A percentile compares a stretch with the other conserved stretches of the same genome.
These are phyloP conservation scores for Crocidura indochinensis DNA, from an alignment of 2,797 vertebrate species.

Conservation along the genomic window DNA sequence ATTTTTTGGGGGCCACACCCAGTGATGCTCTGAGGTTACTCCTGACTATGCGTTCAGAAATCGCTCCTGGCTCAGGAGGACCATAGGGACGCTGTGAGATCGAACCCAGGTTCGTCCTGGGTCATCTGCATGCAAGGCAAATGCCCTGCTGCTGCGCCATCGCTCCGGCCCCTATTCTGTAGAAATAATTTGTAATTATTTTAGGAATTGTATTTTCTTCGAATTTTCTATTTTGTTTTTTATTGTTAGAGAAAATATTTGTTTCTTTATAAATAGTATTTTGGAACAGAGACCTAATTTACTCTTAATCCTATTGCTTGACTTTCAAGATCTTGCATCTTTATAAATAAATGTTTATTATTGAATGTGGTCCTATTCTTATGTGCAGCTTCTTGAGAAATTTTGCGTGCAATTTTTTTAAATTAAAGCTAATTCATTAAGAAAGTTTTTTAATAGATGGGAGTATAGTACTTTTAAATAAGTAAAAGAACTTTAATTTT, in stretches of 20 bases:
- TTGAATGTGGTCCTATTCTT: conserved; percentile 47
- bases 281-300: conserved; percentile 1
- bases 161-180: conserved; percentile 3
- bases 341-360: conserved; percentile 32
- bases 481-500: conserved; percentile 23
- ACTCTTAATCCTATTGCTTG: conserved; percentile 29
- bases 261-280: conserved; percentile 32
- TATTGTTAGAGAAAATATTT: conserved; percentile 30
- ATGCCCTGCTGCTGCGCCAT: too few relatives aligned
- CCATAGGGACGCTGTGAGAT: too few relatives aligned
- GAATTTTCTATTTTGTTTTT: conserved; percentile 43
- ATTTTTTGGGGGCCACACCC: too few relatives aligned
- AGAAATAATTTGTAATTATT: conserved; percentile 36
- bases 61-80: too few relatives aligned
- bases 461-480: conserved; percentile 30
- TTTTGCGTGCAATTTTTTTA: conserved; percentile 30
- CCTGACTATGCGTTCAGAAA: too few relatives aligned
- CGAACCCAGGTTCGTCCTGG: too few relatives aligned
- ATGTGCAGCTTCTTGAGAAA: conserved; percentile 26
- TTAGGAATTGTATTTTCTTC: conserved; percentile 43
- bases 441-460: neutral
- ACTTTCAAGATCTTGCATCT: neutral
- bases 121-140: too few relatives aligned
- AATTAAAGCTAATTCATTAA: conserved; percentile 37
- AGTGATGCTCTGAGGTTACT: too few relatives aligned